Conservation (phyloP, 2,888 invertebrate species). For the Eueremaeus valkanovi region DNA sequence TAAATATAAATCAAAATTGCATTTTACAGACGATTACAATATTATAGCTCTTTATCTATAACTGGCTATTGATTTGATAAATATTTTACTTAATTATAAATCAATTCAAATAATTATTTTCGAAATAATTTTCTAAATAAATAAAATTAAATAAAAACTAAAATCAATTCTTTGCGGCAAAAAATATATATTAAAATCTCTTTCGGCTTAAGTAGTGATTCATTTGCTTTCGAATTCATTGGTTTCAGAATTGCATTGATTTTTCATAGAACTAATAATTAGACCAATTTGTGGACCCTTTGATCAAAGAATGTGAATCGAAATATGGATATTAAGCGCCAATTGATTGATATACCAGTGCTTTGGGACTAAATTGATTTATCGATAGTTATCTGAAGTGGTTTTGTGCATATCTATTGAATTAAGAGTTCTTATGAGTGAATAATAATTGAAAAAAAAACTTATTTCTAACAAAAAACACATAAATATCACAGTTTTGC, state of each 20-base stretch:
- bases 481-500: slow-evolving; percentile 2
- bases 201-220: background rate
- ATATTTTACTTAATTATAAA: too few species aligned
- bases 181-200: background rate
- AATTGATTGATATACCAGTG: background rate
- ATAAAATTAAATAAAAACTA: background rate
- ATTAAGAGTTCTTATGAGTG: slow-evolving; percentile 12
- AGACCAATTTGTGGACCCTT: slow-evolving; percentile 12
- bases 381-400: background rate
- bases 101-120: too few species aligned
- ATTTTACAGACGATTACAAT: background rate
- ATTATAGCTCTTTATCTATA: background rate
- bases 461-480: background rate
- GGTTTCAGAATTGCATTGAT: background rate
- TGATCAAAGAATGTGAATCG: background rate
- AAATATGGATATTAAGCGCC: background rate
- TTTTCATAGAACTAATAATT: background rate
- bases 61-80: too few species aligned
- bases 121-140: too few species aligned
- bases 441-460: background rate
- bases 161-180: background rate
- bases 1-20: background rate
- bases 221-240: background rate
- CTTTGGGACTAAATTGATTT: background rate
- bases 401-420: slow-evolving; percentile 1